These are phyloP conservation scores for Mermis nigrescens DNA, from an alignment of 2,888 invertebrate species.

Conservation along the genomic window DNA sequence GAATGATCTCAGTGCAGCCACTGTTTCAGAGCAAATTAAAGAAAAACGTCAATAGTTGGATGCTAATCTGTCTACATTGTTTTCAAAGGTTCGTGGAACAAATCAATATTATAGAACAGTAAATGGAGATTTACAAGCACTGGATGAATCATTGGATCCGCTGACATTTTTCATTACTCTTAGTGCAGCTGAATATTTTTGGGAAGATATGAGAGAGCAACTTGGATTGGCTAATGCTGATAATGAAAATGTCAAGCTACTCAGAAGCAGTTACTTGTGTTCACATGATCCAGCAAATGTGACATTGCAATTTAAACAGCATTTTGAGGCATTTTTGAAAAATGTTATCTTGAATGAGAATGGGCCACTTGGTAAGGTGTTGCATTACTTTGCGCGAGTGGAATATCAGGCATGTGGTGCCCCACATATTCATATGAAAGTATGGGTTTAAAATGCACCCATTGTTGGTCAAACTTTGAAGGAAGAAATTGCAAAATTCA, in stretches of 20 bases:
- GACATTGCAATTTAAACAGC: background rate
- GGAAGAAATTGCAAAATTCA: background rate
- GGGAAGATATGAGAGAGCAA: constrained; percentile 1
- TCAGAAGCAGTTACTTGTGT: background rate
- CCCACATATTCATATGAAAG: constrained; percentile 1
- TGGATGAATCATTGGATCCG: background rate
- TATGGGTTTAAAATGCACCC: background rate
- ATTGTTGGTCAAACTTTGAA: background rate
- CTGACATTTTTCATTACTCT: background rate
- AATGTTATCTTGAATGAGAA: background rate
- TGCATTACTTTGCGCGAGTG: background rate
- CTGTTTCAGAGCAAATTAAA: background rate
- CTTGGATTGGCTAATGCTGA: background rate
- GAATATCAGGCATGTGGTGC: constrained; percentile 1
- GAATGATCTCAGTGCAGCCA: background rate
- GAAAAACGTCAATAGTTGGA: background rate
- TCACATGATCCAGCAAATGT: background rate
- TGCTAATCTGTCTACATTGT: constrained; percentile 2
- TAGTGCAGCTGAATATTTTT: constrained; percentile 1
- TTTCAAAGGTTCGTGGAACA: constrained; percentile 3
- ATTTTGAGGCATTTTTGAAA: background rate
- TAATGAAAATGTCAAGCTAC: background rate
- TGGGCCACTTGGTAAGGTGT: background rate
- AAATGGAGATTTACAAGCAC: background rate
- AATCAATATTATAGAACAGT: background rate